phyloP scores from a whole-genome alignment of 1,140 invertebrate species.

The Aphelenchoides fujianensis region DNA sequence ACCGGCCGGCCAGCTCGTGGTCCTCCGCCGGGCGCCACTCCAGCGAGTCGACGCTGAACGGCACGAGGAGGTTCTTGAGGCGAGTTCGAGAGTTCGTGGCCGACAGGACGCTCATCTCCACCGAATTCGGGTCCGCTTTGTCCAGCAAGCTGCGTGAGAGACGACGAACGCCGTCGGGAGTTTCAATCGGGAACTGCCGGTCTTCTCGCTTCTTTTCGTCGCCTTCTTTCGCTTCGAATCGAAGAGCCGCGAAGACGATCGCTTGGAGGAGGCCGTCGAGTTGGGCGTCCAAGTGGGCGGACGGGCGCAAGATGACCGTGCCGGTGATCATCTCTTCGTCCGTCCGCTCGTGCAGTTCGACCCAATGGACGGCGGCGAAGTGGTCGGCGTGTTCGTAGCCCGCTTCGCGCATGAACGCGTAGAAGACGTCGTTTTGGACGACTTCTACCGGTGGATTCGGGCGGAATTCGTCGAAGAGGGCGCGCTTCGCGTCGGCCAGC shows the following conservation, averaged over 20 bases:
- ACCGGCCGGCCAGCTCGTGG: neutral
- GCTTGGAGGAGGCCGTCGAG: conserved; percentile 11
- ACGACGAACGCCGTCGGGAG: no score
- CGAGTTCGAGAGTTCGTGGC: no score
- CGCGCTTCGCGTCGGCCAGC: neutral
- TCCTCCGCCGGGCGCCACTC: neutral
- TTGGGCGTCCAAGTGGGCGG: neutral
- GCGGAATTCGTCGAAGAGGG: neutral
- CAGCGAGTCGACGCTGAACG: neutral
- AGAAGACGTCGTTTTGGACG: neutral
- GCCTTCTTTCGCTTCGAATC: no score
- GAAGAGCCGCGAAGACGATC: neutral
- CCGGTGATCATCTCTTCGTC: neutral
- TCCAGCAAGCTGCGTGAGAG: no score
- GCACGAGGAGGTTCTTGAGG: neutral
- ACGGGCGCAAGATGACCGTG: neutral
- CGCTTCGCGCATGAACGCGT: conserved; percentile 5
- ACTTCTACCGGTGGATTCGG: neutral
- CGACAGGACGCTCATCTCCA: no score
- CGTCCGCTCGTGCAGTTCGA: neutral
- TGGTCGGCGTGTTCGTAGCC: conserved; percentile 10
- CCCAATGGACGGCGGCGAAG: conserved; percentile 5
- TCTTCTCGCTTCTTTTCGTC: conserved; percentile 12
- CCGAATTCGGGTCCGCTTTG: no score
- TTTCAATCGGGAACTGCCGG: neutral